These are phyloP conservation scores for Pangasius sanitwongsei DNA, from an alignment of 2,797 vertebrate genomes.

Conservation along the genomic window DNA sequence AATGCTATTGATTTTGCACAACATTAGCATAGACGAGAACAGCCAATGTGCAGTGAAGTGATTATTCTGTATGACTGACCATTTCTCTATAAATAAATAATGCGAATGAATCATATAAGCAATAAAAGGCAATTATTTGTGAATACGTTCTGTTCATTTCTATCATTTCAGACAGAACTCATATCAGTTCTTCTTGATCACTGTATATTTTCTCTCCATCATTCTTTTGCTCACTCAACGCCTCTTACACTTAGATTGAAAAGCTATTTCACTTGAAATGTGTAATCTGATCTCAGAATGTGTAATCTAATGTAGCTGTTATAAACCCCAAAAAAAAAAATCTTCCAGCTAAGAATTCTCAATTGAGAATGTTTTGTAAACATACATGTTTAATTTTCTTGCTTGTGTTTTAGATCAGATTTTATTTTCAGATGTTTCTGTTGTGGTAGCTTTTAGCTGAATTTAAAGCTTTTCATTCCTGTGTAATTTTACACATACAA, in stretches of 20 bases:
- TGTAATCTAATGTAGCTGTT: not conserved
- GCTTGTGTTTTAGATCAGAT: not conserved
- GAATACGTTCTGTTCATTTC: not conserved
- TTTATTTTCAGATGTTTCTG: not conserved
- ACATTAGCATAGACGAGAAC: not conserved
- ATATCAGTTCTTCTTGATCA: not conserved
- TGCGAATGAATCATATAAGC: not conserved
- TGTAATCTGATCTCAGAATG: not conserved
- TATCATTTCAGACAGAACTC: not conserved
- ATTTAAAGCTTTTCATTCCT: not conserved
- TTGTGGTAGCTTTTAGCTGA: not conserved
- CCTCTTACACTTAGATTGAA: not conserved
- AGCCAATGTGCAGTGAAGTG: not conserved
- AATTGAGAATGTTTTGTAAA: not conserved
- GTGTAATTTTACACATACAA: not conserved
- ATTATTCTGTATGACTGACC: not conserved
- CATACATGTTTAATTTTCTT: not conserved
- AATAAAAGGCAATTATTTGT: not conserved
- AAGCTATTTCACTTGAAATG: not conserved
- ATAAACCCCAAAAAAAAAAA: not conserved
- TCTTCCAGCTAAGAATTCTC: not conserved
- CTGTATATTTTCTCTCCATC: not conserved
- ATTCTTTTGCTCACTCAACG: not conserved
- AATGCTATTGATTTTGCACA: not conserved
- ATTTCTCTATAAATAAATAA: conserved; percentile 11